These are phyloP conservation scores for Ichneumoninae sp. DNA, from an alignment of 2,888 invertebrate species.

Conservation along the genomic window DNA sequence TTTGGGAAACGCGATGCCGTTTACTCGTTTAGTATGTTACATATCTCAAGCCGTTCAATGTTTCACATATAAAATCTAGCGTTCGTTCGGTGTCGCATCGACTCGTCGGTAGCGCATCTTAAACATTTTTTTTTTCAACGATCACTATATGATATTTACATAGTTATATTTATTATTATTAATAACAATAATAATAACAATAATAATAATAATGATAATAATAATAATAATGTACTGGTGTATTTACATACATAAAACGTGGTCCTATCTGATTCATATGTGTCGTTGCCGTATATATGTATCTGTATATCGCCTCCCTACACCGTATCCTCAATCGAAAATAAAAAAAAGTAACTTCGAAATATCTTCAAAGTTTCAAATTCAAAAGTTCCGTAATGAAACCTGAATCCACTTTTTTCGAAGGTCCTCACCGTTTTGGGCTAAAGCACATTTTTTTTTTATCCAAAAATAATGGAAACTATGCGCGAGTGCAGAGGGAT, in stretches of 20 bases:
- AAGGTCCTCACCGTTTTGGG: too few relatives aligned
- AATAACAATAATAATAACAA: slow-evolving; percentile 49
- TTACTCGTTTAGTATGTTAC: slow-evolving; percentile 48
- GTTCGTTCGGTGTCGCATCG: slow-evolving; percentile 66
- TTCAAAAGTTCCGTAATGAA: too few relatives aligned
- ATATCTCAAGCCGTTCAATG: slow-evolving; percentile 59
- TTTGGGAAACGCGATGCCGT: slow-evolving; percentile 43
- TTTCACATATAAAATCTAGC: slow-evolving; percentile 79
- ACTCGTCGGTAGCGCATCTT: slow-evolving; percentile 64
- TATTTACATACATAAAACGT: slow-evolving; percentile 80
- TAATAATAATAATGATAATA: slow-evolving; percentile 53
- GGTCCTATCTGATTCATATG: slow-evolving; percentile 82
- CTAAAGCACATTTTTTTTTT: too few relatives aligned
- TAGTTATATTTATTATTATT: slow-evolving; percentile 54
- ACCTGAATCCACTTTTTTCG: too few relatives aligned
- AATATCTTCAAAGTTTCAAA: too few relatives aligned
- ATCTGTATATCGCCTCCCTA: slow-evolving; percentile 35
- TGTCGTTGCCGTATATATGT: slow-evolving; percentile 79
- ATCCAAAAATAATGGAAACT: too few relatives aligned
- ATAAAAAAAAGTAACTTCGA: too few relatives aligned
- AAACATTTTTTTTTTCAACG: slow-evolving; percentile 51
- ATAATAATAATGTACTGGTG: slow-evolving; percentile 65
- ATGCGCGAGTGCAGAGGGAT: background rate
- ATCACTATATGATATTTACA: slow-evolving; percentile 66
- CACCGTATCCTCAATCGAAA: background rate